Conservation (phyloP, 2,888 invertebrate genomes). For the Parochlus steinenii region DNA sequence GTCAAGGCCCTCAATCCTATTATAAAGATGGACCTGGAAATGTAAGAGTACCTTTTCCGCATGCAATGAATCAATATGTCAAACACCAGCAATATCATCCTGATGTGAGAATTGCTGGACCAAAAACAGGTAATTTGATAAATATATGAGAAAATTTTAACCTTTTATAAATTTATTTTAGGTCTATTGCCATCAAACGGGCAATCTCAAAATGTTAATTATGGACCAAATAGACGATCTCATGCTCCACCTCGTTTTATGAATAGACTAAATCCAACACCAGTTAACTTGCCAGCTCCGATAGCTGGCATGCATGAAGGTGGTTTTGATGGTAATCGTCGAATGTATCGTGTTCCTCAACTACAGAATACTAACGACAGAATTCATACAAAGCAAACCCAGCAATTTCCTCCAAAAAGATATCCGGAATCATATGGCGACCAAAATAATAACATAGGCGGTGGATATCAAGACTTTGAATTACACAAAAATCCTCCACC, state of each 20-base stretch:
- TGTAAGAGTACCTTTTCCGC: slow-evolving; percentile 14
- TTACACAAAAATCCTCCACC: slow-evolving; percentile 29
- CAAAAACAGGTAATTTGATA: too few species aligned
- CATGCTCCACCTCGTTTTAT: neutral
- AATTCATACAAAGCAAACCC: slow-evolving; percentile 22
- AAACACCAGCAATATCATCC: neutral
- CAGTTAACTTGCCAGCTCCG: neutral
- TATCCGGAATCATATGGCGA: slow-evolving; percentile 6
- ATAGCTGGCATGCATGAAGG: neutral
- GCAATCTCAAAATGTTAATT: neutral
- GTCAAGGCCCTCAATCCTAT: slow-evolving; percentile 27
- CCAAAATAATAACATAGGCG: too few species aligned
- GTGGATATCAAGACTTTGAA: slow-evolving; percentile 22
- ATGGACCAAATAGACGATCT: too few species aligned
- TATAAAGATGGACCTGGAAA: slow-evolving; percentile 6
- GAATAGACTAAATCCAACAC: neutral
- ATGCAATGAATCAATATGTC: slow-evolving; percentile 6
- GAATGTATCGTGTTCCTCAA: slow-evolving; percentile 26
- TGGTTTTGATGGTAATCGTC: slow-evolving; percentile 22
- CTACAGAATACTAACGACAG: slow-evolving; percentile 29
- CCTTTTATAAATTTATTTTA: neutral
- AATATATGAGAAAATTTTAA: too few species aligned
- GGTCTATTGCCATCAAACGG: slow-evolving; percentile 1
- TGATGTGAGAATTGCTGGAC: too few species aligned
- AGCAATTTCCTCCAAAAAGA: slow-evolving; percentile 16